A percentile compares a stretch with the other conserved stretches of the same genome.
Conservation (phyloP, 1,140 invertebrate species). For the Drosophila rufa region DNA sequence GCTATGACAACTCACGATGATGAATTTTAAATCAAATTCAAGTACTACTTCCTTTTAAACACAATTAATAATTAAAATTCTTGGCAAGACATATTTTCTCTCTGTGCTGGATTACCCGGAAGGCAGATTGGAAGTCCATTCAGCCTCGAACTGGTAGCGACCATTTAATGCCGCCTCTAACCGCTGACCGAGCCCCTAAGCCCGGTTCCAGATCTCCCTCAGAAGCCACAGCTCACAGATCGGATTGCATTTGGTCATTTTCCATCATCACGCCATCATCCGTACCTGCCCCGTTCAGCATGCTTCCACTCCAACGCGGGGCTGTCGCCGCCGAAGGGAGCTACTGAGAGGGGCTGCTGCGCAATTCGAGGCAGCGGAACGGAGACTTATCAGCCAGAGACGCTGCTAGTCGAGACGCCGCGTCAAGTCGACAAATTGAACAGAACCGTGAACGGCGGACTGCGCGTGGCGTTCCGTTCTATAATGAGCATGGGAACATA, state of each 20-base stretch:
- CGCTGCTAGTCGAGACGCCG: slow-evolving; percentile 15
- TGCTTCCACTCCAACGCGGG: slow-evolving; percentile 23
- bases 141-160: slow-evolving; percentile 60
- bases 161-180: slow-evolving; percentile 37
- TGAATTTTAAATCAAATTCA: neutral
- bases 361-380: slow-evolving; percentile 53
- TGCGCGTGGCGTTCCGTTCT: slow-evolving; percentile 71
- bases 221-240: slow-evolving; percentile 8
- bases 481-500: slow-evolving; percentile 78
- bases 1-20: too few relatives aligned
- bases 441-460: slow-evolving; percentile 34
- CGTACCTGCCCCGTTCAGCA: slow-evolving; percentile 36
- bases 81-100: neutral
- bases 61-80: neutral
- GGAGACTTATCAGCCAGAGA: slow-evolving; percentile 60
- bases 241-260: slow-evolving; percentile 39
- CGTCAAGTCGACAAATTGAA: slow-evolving; percentile 37
- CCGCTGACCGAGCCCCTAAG: slow-evolving; percentile 21
- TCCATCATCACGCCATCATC: slow-evolving; percentile 39
- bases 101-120: slow-evolving; percentile 9
- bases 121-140: slow-evolving; percentile 1
- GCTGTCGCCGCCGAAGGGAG: slow-evolving; percentile 17
- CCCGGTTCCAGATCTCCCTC: neutral
- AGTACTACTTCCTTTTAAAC: neutral
- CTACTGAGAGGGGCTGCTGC: slow-evolving; percentile 38